Evolutionary conservation across 2,888 invertebrate species (phyloP), one percentile per base, ranked within the genome.

Genomic region (Sinohyriopsis cumingii): DNA sequence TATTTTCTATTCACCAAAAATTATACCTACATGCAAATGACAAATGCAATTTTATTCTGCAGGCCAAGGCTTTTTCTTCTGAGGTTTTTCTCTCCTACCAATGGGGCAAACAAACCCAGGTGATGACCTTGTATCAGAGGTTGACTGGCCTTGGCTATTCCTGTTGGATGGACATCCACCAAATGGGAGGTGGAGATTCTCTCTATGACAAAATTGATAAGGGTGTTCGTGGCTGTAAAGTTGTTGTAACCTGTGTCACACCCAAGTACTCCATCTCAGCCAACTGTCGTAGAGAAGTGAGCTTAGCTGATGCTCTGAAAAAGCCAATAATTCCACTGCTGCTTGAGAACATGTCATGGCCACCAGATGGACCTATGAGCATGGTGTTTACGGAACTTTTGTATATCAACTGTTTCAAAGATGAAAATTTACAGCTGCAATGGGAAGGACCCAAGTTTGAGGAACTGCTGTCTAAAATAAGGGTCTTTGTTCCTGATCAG

Each of bases 141-240:
- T 76, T 89, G 63, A 78, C 77, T 0, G 72, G 75, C 19, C 73
- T 84, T 9, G 89, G 88, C 20, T 85, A 80, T 65, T 78, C 73
- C 24, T 86, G 87, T 64, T 89, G 89, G 89, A 80, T 88, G 83
- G 89, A 89, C 74, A 88, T 89, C 55, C 79, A 82, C 64, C 88
- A 89, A 76, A 89, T 89, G 89, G 89, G 88, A 12, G 88, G 88
- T 6, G 89, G 89, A 7, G 88, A 89, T 72, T 87, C 87, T 2
- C 82, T 89, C 45, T 89, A 84, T 75, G 88, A 89, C 70, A 88
- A 88, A 74, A 88, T 89, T 60, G 89, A 89, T 76, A 70, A 77
- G 20, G 89, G 89, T 5, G 69, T 87, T 53, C 69, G 87, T 25
- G 82, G 83, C 19, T 85, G 85, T 69, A 82, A 80, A 67, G 84